Conservation (phyloP, 2,888 invertebrate species). For the Hartigia nigra region DNA sequence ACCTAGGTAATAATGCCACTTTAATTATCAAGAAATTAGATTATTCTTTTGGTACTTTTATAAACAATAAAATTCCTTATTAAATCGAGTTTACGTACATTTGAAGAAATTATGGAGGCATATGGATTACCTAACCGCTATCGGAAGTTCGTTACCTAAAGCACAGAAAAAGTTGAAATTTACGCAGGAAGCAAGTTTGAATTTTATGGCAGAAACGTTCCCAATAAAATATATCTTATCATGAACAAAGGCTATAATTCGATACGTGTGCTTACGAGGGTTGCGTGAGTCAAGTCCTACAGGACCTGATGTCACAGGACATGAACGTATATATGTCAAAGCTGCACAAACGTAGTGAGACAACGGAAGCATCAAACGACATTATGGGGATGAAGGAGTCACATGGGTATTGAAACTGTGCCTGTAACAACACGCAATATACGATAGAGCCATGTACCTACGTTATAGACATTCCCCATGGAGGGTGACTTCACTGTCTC, state of each 20-base stretch:
- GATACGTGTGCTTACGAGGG: slow-evolving; percentile 11
- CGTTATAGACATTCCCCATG: background rate
- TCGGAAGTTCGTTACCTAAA: background rate
- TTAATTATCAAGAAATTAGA: background rate
- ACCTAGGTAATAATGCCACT: background rate
- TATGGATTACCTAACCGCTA: background rate
- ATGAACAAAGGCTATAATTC: slow-evolving; percentile 5
- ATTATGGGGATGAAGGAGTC: slow-evolving; percentile 43
- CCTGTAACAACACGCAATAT: slow-evolving; percentile 42
- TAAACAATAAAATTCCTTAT: background rate
- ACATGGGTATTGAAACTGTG: slow-evolving; percentile 45
- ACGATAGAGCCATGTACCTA: slow-evolving; percentile 31
- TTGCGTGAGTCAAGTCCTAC: slow-evolving; percentile 1
- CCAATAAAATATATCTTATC: background rate
- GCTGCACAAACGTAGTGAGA: background rate
- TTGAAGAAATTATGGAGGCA: background rate
- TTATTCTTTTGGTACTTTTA: background rate
- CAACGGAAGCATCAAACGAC: slow-evolving; percentile 5
- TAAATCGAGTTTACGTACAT: background rate
- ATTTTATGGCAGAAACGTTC: background rate
- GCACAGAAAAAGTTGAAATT: background rate
- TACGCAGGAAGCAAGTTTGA: background rate
- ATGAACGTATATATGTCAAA: background rate
- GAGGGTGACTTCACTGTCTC: background rate
- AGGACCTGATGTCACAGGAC: background rate